phyloP scores from a whole-genome alignment of 2,113 vertebrate species.

The Ochotona curzoniae region DNA sequence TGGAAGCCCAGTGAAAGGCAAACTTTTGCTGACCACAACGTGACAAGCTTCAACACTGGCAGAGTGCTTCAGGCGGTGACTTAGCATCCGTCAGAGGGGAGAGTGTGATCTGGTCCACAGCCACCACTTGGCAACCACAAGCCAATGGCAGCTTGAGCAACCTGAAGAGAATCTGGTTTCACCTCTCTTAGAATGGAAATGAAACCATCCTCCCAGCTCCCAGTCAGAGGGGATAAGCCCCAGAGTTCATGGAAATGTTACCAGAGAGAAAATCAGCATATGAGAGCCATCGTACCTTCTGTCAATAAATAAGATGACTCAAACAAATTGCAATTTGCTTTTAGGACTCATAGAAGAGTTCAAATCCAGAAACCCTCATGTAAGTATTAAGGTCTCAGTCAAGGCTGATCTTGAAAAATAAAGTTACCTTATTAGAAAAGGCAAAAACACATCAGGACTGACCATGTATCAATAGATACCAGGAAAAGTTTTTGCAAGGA shows the following conservation, averaged over 20 bases:
- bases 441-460: neutral
- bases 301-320: neutral
- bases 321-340: constrained; percentile 57
- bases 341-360: constrained; percentile 50
- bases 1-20: constrained; percentile 40
- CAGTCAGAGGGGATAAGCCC: neutral
- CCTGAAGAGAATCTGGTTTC: constrained; percentile 53
- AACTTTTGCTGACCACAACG: neutral
- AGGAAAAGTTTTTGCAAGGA: neutral
- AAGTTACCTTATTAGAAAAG: constrained; percentile 29
- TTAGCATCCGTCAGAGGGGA: constrained; percentile 67
- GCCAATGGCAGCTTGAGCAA: constrained; percentile 43
- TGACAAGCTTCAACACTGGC: constrained; percentile 64
- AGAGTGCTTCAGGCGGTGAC: constrained; percentile 62
- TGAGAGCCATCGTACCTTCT: constrained; percentile 8
- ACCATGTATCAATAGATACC: neutral
- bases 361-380: constrained; percentile 20
- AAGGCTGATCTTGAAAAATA: neutral
- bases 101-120: constrained; percentile 64
- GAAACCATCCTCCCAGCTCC: constrained; percentile 44
- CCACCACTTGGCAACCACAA: constrained; percentile 60
- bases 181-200: constrained; percentile 30
- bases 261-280: constrained; percentile 1
- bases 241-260: constrained; percentile 44
- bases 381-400: neutral